Evolutionary conservation across 2,888 invertebrate genomes (phyloP).

Genomic region (Venusia cambrica): DNA sequence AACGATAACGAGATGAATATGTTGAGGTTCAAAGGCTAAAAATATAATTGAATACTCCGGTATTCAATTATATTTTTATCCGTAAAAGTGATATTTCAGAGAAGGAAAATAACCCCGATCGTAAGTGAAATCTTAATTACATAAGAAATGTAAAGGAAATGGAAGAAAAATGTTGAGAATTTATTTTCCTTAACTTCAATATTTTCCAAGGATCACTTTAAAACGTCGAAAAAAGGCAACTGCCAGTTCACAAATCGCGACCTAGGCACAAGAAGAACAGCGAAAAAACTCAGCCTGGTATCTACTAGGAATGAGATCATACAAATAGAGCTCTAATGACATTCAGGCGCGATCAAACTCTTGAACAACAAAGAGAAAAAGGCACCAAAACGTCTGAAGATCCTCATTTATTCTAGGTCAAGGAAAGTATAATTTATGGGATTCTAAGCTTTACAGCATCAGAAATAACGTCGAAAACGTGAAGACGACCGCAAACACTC

Average conservation of each 20-base stretch:
- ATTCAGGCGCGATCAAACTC: conserved; percentile 29
- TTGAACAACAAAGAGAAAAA: conserved; percentile 28
- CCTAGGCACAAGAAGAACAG: too few relatives aligned
- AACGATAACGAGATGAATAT: conserved; percentile 7
- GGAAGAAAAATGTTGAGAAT: too few relatives aligned
- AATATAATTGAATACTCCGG: conserved; percentile 7
- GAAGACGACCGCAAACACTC: conserved; percentile 26
- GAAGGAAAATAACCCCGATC: conserved; percentile 9
- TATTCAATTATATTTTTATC: too few relatives aligned
- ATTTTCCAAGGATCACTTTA: too few relatives aligned
- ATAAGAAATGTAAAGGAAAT: too few relatives aligned
- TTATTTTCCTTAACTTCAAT: too few relatives aligned
- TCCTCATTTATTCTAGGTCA: conserved; percentile 38
- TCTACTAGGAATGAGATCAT: conserved; percentile 15
- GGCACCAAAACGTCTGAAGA: conserved; percentile 27
- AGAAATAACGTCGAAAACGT: conserved; percentile 32
- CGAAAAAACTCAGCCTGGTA: too few relatives aligned
- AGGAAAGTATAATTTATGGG: conserved; percentile 24
- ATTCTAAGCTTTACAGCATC: conserved; percentile 29
- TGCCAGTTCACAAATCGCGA: too few relatives aligned
- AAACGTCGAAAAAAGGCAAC: too few relatives aligned
- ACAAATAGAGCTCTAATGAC: conserved; percentile 23
- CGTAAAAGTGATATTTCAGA: conserved; percentile 13
- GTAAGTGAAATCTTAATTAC: conserved; percentile 14
- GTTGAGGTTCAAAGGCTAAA: conserved; percentile 13